Evolutionary conservation across 2,113 vertebrate species (phyloP).

Genomic region (Neolamprologus longior): DNA sequence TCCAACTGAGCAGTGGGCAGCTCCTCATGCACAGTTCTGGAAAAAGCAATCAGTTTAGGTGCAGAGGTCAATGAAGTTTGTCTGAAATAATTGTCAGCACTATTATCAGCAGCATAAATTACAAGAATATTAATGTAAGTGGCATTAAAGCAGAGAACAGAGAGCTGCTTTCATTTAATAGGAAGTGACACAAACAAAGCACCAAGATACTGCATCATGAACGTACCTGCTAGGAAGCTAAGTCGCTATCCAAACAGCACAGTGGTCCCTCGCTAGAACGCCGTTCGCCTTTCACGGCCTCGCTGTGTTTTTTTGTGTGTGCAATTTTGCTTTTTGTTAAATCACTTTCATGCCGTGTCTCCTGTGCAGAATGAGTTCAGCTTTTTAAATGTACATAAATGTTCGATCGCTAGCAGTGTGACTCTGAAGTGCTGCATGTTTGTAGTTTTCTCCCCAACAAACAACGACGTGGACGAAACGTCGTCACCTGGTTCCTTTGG

Average conservation of each 20-base stretch:
- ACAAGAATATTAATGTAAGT: neutral
- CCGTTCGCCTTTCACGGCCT: neutral
- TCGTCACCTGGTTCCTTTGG: neutral
- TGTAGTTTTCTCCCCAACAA: neutral
- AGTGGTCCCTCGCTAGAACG: neutral
- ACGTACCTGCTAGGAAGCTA: neutral
- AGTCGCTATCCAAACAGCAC: rapidly evolving
- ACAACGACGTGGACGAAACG: rapidly evolving
- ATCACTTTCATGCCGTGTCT: neutral
- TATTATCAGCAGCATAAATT: neutral
- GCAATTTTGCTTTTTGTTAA: rapidly evolving
- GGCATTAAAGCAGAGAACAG: neutral
- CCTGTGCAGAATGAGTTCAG: neutral
- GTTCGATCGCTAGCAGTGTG: rapidly evolving
- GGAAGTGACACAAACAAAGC: neutral
- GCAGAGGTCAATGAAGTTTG: neutral
- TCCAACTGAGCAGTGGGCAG: neutral
- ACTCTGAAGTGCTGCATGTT: neutral
- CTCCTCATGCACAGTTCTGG: neutral
- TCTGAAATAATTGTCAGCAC: neutral
- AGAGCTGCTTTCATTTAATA: neutral
- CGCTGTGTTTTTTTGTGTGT: rapidly evolving
- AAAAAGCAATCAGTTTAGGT: neutral
- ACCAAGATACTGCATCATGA: too few relatives aligned
- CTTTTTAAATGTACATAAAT: neutral